A percentile compares a stretch with the other conserved stretches of the same genome.
Conservation (phyloP, 2,888 invertebrate genomes). For the Pseudeuparius sepicola region DNA sequence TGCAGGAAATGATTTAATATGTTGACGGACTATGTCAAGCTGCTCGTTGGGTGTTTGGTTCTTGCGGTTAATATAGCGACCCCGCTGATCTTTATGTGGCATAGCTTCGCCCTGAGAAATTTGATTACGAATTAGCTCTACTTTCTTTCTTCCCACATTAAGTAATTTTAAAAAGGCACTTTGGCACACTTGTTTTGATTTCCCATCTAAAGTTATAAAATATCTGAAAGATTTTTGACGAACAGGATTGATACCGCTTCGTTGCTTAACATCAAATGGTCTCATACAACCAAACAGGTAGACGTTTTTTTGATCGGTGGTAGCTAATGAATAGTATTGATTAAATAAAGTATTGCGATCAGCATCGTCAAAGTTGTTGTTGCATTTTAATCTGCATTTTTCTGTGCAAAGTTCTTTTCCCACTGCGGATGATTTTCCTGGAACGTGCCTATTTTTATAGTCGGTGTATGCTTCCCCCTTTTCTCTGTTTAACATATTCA, state of each 20-base stretch:
- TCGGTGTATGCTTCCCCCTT: constrained; percentile 15
- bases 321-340: constrained; percentile 17
- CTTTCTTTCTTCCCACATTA: constrained; percentile 15
- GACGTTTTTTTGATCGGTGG: constrained; percentile 14
- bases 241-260: constrained; percentile 12
- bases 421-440: constrained; percentile 16
- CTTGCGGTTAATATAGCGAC: constrained; percentile 12
- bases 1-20: constrained; percentile 15
- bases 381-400: constrained; percentile 17
- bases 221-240: constrained; percentile 17
- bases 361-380: constrained; percentile 13
- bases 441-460: constrained; percentile 17
- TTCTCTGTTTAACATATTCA: constrained; percentile 16
- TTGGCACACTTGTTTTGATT: constrained; percentile 17
- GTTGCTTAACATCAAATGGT: constrained; percentile 17
- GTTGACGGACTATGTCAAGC: constrained; percentile 13
- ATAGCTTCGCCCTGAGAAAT: constrained; percentile 14
- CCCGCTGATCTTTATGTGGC: constrained; percentile 14
- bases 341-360: constrained; percentile 16
- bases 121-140: constrained; percentile 16
- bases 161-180: constrained; percentile 16
- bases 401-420: constrained; percentile 16
- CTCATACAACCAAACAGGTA: constrained; percentile 15
- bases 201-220: constrained; percentile 16
- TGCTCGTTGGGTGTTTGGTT: constrained; percentile 13